phyloP scores from a whole-genome alignment of 2,113 vertebrate genomes.

The Pelecanoides urinatrix region DNA sequence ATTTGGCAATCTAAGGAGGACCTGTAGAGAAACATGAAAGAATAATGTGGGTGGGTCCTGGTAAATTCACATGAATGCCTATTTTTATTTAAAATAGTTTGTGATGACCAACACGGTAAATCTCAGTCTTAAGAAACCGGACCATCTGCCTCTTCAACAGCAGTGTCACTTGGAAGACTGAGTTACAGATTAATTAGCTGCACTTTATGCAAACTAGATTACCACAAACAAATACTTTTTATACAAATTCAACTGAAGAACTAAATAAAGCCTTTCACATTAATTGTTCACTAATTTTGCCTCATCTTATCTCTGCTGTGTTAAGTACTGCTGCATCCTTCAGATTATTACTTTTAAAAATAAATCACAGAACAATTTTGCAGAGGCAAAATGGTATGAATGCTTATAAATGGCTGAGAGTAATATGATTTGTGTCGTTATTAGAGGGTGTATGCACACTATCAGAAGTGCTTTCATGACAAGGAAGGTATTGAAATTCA shows the following conservation, averaged over 20 bases:
- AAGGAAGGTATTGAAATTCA: slow-evolving; percentile 51
- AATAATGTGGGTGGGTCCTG: background rate
- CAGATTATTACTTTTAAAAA: slow-evolving; percentile 40
- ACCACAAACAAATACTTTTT: background rate
- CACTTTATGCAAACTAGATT: background rate
- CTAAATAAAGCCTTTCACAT: background rate
- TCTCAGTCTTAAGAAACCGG: background rate
- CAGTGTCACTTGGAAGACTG: background rate
- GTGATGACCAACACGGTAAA: background rate
- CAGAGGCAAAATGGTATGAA: background rate
- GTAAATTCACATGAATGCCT: background rate
- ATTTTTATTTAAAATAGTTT: background rate
- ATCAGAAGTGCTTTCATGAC: slow-evolving; percentile 32
- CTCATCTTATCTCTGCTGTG: background rate
- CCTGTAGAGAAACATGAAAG: background rate
- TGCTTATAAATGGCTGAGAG: slow-evolving; percentile 6
- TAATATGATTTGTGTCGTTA: slow-evolving; percentile 51
- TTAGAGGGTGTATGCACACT: slow-evolving; percentile 2
- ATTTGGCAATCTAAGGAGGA: background rate
- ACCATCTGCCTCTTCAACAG: background rate
- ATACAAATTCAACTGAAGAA: background rate
- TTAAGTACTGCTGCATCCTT: background rate
- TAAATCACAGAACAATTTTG: slow-evolving; percentile 43
- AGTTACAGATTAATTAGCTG: background rate
- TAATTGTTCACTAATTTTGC: slow-evolving; percentile 37